phyloP scores from a whole-genome alignment of 2,888 invertebrate genomes.

The Lamellibrachia columna region DNA sequence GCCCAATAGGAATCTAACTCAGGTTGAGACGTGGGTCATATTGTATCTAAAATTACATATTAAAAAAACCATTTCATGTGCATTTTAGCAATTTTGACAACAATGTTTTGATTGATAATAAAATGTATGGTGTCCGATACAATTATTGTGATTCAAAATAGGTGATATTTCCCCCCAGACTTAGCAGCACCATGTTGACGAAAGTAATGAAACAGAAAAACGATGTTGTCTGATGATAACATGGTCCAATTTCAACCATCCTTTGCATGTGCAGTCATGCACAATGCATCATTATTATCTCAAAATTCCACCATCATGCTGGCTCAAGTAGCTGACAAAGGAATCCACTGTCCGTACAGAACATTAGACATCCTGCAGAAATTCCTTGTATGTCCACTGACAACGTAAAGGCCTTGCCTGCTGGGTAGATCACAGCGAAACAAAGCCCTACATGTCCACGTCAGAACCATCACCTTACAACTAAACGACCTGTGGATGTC shows the following conservation, averaged over 20 bases:
- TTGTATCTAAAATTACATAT: neutral
- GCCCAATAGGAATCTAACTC: neutral
- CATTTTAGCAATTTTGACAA: neutral
- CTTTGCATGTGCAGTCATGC: neutral
- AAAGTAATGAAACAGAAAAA: neutral
- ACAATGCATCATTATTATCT: neutral
- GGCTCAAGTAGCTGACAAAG: neutral
- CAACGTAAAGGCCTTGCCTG: neutral
- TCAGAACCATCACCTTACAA: neutral
- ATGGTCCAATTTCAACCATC: neutral
- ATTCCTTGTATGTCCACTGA: neutral
- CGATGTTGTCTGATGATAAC: neutral
- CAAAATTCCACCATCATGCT: neutral
- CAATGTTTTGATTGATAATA: neutral
- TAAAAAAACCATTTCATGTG: neutral
- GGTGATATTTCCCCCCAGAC: neutral
- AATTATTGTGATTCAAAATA: neutral
- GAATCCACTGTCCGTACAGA: conserved; percentile 9
- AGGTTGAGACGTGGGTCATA: neutral
- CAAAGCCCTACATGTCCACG: neutral
- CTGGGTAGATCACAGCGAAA: neutral
- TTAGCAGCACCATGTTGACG: neutral
- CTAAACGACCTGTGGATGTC: neutral
- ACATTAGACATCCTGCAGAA: conserved; percentile 6
- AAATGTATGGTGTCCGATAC: neutral